Conservation (phyloP, 2,888 invertebrate species). For the Tetropium fuscum region DNA sequence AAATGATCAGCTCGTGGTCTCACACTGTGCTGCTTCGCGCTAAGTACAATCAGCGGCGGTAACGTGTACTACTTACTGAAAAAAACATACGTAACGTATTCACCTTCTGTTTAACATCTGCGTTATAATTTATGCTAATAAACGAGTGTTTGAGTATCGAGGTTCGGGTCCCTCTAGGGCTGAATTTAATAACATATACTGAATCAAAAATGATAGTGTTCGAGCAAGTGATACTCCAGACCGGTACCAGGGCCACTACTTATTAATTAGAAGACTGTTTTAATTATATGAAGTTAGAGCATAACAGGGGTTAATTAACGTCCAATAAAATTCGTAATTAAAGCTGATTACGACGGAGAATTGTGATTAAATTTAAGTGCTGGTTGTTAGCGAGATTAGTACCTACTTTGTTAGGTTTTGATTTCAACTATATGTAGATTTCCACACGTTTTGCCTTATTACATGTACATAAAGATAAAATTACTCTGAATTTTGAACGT, state of each 20-base stretch:
- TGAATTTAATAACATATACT: conserved; percentile 20
- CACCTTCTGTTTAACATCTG: neutral
- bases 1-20: too few relatives aligned
- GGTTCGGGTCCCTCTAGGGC: conserved; percentile 13
- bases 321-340: conserved; percentile 21
- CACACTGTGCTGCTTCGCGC: too few relatives aligned
- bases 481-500: too few relatives aligned
- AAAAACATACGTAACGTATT: too few relatives aligned
- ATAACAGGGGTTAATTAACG: conserved; percentile 10
- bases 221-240: conserved; percentile 8
- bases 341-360: neutral
- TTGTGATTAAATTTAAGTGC: conserved; percentile 2
- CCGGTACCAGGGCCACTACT: conserved; percentile 12
- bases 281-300: conserved; percentile 12
- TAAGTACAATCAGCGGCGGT: too few relatives aligned
- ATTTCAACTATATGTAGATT: too few relatives aligned
- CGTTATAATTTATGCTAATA: conserved; percentile 20
- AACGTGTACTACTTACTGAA: too few relatives aligned
- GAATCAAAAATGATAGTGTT: conserved; percentile 18
- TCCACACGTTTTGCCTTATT: too few relatives aligned
- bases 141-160: conserved; percentile 6
- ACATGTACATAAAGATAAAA: too few relatives aligned
- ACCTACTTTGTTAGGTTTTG: neutral
- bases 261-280: conserved; percentile 17
- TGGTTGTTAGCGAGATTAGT: too few relatives aligned